A percentile compares a stretch with the other conserved stretches of the same genome.
Evolutionary conservation across 1,140 invertebrate species (phyloP).

Genomic region (Hirudo medicinalis): DNA sequence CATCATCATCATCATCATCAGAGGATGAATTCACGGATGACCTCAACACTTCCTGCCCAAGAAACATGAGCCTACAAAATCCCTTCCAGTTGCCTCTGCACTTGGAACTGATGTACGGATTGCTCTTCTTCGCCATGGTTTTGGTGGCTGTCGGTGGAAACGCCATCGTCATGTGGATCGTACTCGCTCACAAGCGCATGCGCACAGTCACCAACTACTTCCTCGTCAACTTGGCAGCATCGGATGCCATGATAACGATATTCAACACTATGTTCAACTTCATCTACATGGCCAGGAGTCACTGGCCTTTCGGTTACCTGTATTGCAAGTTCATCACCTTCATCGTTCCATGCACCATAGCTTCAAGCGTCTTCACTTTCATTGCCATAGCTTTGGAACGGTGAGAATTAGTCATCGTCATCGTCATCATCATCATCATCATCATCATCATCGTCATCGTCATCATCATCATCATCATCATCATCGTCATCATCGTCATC

Average conservation of each 20-base stretch:
- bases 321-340: slow-evolving; percentile 80
- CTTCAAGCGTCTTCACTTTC: slow-evolving; percentile 77
- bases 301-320: slow-evolving; percentile 68
- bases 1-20: background rate
- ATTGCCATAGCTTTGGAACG: slow-evolving; percentile 89
- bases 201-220: slow-evolving; percentile 90
- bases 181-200: slow-evolving; percentile 71
- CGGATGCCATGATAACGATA: slow-evolving; percentile 77
- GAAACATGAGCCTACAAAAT: background rate
- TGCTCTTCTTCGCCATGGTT: slow-evolving; percentile 72
- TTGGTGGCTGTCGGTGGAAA: slow-evolving; percentile 81
- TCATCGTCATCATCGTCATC: slow-evolving; percentile 2
- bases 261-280: slow-evolving; percentile 87
- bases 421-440: slow-evolving; percentile 15
- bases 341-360: slow-evolving; percentile 71
- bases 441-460: slow-evolving; percentile 15
- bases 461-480: slow-evolving; percentile 14
- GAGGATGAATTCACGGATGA: background rate
- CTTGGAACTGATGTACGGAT: slow-evolving; percentile 18
- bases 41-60: background rate
- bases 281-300: slow-evolving; percentile 62
- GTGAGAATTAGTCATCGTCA: slow-evolving; percentile 43
- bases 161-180: slow-evolving; percentile 86
- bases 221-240: slow-evolving; percentile 79
- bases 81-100: slow-evolving; percentile 21